phyloP scores from a whole-genome alignment of 2,888 invertebrate species.

The Metopia argyrocephala region DNA sequence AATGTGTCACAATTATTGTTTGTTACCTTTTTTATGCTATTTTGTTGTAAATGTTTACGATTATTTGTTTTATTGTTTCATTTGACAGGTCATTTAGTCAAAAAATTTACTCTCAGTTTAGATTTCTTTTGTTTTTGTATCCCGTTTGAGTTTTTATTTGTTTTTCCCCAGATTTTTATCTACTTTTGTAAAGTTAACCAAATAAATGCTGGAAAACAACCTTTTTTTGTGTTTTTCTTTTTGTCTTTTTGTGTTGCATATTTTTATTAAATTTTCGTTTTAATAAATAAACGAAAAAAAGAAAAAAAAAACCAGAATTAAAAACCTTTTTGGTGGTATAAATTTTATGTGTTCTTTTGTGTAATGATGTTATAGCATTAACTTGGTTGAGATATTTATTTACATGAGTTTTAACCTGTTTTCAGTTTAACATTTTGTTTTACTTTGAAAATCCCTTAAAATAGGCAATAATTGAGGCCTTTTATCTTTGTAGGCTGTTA shows the following conservation, averaged over 20 bases:
- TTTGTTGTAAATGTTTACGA: constrained; percentile 32
- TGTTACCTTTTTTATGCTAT: constrained; percentile 36
- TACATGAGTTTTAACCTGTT: constrained; percentile 11
- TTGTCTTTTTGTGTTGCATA: too few species aligned
- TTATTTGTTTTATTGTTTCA: constrained; percentile 55
- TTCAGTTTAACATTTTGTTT: not conserved
- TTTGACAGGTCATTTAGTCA: constrained; percentile 57
- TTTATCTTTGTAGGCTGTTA: not conserved
- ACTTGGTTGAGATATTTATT: constrained; percentile 33
- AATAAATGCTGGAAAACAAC: constrained; percentile 44
- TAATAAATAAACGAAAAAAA: too few species aligned
- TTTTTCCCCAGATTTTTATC: constrained; percentile 48
- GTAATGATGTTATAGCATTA: constrained; percentile 31
- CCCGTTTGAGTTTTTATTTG: constrained; percentile 17
- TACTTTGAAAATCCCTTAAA: not conserved
- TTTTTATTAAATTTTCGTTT: too few species aligned
- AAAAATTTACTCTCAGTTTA: too few species aligned
- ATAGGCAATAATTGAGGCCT: not conserved
- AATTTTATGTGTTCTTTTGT: not conserved
- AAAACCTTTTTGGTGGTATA: constrained; percentile 36
- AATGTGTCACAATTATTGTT: constrained; percentile 62
- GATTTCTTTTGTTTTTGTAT: too few species aligned
- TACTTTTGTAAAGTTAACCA: constrained; percentile 20
- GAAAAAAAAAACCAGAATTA: constrained; percentile 37
- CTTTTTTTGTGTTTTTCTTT: constrained; percentile 35